Conservation (phyloP, 1,140 invertebrate genomes). For the Choristoneura fumiferana region DNA sequence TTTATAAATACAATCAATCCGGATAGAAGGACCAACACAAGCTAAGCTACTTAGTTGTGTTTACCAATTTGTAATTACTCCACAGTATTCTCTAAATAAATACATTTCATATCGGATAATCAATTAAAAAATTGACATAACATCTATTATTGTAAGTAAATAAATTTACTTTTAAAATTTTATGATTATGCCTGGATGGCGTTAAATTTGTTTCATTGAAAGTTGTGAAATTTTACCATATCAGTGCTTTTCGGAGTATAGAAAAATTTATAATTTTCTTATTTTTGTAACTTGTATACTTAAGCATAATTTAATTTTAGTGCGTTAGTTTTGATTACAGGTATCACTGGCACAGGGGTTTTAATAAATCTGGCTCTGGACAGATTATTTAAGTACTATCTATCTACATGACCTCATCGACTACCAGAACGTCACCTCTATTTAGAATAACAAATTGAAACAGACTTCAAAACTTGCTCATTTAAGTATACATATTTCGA, state of each 20-base stretch:
- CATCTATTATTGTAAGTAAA: slow-evolving; percentile 11
- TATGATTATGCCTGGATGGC: slow-evolving; percentile 37
- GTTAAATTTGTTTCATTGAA: slow-evolving; percentile 43
- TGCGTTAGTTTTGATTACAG: neutral
- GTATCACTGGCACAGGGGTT: neutral
- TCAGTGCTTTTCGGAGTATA: slow-evolving; percentile 49
- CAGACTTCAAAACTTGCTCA: too few relatives aligned
- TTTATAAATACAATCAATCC: neutral
- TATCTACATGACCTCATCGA: too few relatives aligned
- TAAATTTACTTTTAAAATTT: slow-evolving; percentile 12
- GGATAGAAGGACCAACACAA: slow-evolving; percentile 12
- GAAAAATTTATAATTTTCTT: slow-evolving; percentile 37
- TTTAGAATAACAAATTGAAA: too few relatives aligned
- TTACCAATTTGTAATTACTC: neutral
- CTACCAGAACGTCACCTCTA: too few relatives aligned
- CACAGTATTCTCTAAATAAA: slow-evolving; percentile 16
- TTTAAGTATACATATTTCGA: too few relatives aligned
- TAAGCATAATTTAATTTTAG: slow-evolving; percentile 14
- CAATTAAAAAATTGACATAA: slow-evolving; percentile 16
- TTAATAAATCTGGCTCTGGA: too few relatives aligned
- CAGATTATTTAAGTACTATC: too few relatives aligned
- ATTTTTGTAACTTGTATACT: slow-evolving; percentile 39
- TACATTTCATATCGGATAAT: slow-evolving; percentile 22
- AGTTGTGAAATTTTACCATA: slow-evolving; percentile 62
- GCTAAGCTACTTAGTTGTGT: neutral